These are phyloP conservation scores for Drosophila truncata DNA, from an alignment of 1,140 invertebrate genomes.

Conservation along the genomic window DNA sequence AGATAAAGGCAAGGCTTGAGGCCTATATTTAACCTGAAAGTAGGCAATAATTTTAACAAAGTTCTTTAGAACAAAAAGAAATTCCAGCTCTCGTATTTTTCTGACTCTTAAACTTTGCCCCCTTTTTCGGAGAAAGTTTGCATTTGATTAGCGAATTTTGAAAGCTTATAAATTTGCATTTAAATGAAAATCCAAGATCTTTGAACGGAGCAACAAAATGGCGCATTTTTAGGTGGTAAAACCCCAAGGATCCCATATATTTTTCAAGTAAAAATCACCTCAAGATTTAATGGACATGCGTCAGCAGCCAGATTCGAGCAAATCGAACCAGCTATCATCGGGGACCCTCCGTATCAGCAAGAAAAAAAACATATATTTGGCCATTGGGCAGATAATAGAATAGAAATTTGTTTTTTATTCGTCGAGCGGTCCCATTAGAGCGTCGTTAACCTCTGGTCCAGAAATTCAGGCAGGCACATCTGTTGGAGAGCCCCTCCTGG, in stretches of 20 bases:
- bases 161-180: background rate
- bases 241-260: background rate
- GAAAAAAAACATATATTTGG: slow-evolving; percentile 12
- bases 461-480: slow-evolving; percentile 29
- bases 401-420: slow-evolving; percentile 57
- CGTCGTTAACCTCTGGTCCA: slow-evolving; percentile 49
- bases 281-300: slow-evolving; percentile 17
- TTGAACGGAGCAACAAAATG: background rate
- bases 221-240: background rate
- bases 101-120: slow-evolving; percentile 10
- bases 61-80: background rate
- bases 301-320: slow-evolving; percentile 23
- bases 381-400: slow-evolving; percentile 3
- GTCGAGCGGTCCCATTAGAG: slow-evolving; percentile 31
- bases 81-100: background rate
- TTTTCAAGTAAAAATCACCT: slow-evolving; percentile 2
- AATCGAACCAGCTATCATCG: slow-evolving; percentile 20
- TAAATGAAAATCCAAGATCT: background rate
- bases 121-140: slow-evolving; percentile 22
- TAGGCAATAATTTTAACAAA: slow-evolving; percentile 27
- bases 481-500: slow-evolving; percentile 51
- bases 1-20: background rate
- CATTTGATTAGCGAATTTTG: background rate
- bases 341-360: slow-evolving; percentile 14
- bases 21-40: slow-evolving; percentile 18